Conservation (phyloP, 2,113 vertebrate species). For the Notarius quadriscutis region DNA sequence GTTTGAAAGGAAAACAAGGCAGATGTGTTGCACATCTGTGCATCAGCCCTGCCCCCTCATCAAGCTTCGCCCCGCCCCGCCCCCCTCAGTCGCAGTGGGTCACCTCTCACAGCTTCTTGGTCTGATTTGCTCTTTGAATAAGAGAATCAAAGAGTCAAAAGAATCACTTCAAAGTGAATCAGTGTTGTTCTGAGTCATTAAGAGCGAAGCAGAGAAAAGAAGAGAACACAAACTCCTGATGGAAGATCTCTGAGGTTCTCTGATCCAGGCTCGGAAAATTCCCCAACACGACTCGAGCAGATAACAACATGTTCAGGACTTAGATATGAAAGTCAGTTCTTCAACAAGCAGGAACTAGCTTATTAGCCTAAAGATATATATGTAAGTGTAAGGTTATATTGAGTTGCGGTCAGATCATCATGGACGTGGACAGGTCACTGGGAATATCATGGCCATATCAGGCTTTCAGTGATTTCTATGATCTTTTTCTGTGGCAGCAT, state of each 20-base stretch:
- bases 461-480: no score
- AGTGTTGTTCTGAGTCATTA: background rate
- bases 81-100: background rate
- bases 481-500: no score
- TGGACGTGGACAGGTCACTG: no score
- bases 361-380: background rate
- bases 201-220: background rate
- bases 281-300: background rate
- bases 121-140: background rate
- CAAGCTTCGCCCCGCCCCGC: background rate
- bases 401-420: no score
- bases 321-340: background rate
- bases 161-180: constrained; percentile 26
- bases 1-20: background rate
- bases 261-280: background rate
- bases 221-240: background rate
- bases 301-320: constrained; percentile 3
- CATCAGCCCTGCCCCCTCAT: background rate
- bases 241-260: background rate
- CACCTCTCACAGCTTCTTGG: background rate
- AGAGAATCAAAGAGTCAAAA: background rate
- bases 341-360: background rate
- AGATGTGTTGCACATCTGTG: constrained; percentile 9
- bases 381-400: no score
- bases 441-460: no score